Evolutionary conservation across 2,888 invertebrate genomes (phyloP), one percentile per base, ranked within the genome.

Genomic region (Busseola fusca): DNA sequence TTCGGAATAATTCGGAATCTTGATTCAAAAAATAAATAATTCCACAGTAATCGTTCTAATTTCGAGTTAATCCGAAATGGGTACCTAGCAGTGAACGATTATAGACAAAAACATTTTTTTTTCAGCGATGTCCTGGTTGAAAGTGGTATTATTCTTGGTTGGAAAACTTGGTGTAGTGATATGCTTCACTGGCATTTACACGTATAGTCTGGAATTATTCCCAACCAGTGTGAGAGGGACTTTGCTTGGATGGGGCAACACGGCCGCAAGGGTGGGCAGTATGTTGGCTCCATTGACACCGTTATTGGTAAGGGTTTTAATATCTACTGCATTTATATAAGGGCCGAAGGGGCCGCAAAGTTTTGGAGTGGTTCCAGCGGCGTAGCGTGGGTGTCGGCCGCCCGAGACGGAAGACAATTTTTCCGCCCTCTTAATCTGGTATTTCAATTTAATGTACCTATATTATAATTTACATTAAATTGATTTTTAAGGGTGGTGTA

Each of bases 151-250:
- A 34, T 94, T 94, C 74, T 78, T 94, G 48, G 54, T 90, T 18
- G 92, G 92, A 12, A 94, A 94, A 84, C 80, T 93, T 3, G 91
- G 91, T 12, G 91, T 93, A 0, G 93, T 92, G 0, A 85, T 93
- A 42, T 93, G 93, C 69, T 93, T 93, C 54, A 94, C 93, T 48
- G 93, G 93, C 3, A 90, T 93, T 54, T 93, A 91, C 70, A 94
- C 93, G 0, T 94, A 93, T 72, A 92, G 92, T 54, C 81, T 94
- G 76, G 94, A 94, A 76, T 76, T 94, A 27, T 94, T 93, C 68
- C 94, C 94, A 0, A 94, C 94, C 0, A 94, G 93, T 57, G 93
- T 93, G 1, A 87, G 94, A 83, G 94, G 93, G 9, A 91, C 93
- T 0, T 83, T 94, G 21, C 84, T 94, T 25, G 94, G 94, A 18